A percentile compares a stretch with the other conserved stretches of the same genome.
phyloP scores from a whole-genome alignment of 2,888 invertebrate genomes.

The Bimastos eiseni region DNA sequence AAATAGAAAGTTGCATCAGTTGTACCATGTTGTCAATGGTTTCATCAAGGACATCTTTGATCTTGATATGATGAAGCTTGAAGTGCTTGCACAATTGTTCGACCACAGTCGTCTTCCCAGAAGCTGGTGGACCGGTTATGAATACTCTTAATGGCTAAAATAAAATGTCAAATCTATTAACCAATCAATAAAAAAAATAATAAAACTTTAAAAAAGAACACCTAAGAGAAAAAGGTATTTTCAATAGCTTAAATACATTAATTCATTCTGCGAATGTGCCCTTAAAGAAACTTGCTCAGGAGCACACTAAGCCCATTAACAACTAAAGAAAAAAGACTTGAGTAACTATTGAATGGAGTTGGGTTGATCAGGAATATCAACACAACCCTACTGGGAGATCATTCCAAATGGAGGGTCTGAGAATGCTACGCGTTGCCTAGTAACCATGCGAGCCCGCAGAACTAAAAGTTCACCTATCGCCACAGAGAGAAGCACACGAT shows the following conservation, averaged over 20 bases:
- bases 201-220: background rate
- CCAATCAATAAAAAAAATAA: background rate
- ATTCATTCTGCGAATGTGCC: background rate
- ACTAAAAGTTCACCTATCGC: too few relatives aligned
- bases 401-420: too few relatives aligned
- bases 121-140: conserved; percentile 61
- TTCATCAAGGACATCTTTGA: conserved; percentile 57
- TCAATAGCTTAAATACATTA: background rate
- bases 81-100: conserved; percentile 60
- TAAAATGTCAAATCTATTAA: background rate
- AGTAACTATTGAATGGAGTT: too few relatives aligned
- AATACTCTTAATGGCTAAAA: conserved; percentile 60
- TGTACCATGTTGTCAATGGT: conserved; percentile 29
- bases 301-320: too few relatives aligned
- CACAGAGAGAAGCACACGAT: too few relatives aligned
- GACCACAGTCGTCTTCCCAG: conserved; percentile 60
- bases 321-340: too few relatives aligned
- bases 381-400: too few relatives aligned
- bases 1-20: background rate
- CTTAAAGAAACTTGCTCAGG: background rate
- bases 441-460: too few relatives aligned
- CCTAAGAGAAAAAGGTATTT: background rate
- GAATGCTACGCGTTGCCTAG: too few relatives aligned
- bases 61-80: conserved; percentile 62
- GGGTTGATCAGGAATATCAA: too few relatives aligned